Conservation (phyloP, 1,140 invertebrate species). For the Dufourea novaeangliae region DNA sequence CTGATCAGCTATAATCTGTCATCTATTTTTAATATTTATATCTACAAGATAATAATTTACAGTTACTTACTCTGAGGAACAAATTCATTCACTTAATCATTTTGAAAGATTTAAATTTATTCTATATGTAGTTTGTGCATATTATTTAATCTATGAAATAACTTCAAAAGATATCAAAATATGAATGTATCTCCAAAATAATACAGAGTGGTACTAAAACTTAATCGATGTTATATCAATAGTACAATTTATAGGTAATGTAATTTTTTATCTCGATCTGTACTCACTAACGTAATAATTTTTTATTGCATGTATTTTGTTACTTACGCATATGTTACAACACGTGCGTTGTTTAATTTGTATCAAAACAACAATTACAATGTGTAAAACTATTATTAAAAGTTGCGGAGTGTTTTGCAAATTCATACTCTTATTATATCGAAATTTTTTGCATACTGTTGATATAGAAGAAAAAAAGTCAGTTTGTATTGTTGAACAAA, state of each 20-base stretch:
- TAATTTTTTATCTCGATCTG: not conserved
- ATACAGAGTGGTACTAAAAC: conserved; percentile 8
- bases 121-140: not conserved
- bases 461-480: not conserved
- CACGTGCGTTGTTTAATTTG: not conserved
- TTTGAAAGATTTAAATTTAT: not conserved
- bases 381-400: not conserved
- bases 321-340: not conserved
- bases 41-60: not conserved
- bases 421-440: not conserved
- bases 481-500: not conserved
- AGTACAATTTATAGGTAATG: not conserved
- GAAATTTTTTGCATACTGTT: not conserved
- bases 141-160: not conserved
- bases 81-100: conserved; percentile 1
- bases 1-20: not conserved
- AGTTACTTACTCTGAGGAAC: not conserved
- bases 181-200: not conserved
- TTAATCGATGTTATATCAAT: not conserved
- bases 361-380: not conserved
- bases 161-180: not conserved
- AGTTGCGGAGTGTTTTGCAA: not conserved
- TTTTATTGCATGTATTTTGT: conserved; percentile 12
- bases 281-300: not conserved
- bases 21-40: conserved; percentile 6